Conservation (phyloP, 1,140 invertebrate species). For the Heliconius eleuchia region DNA sequence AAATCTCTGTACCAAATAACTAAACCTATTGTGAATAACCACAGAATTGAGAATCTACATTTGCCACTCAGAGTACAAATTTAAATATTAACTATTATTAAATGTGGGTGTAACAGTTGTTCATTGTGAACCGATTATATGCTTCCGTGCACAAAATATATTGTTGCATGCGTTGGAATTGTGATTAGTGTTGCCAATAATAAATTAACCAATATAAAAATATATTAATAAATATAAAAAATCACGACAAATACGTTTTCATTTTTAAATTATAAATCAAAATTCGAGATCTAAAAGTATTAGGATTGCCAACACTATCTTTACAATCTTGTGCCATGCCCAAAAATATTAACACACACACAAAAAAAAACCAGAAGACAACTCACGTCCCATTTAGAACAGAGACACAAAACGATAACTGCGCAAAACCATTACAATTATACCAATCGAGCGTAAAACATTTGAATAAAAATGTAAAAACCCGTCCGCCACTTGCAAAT, state of each 20-base stretch:
- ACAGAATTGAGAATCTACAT: slow-evolving; percentile 17
- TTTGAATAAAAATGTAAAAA: slow-evolving; percentile 10
- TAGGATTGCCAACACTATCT: slow-evolving; percentile 7
- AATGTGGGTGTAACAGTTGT: slow-evolving; percentile 29
- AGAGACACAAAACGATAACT: slow-evolving; percentile 20
- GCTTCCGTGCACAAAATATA: slow-evolving; percentile 28
- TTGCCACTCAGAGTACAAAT: slow-evolving; percentile 32
- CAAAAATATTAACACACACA: neutral
- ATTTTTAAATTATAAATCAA: neutral
- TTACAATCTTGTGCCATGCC: neutral
- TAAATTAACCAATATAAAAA: neutral
- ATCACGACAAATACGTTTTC: no score
- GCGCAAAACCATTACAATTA: slow-evolving; percentile 20
- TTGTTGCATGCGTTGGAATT: slow-evolving; percentile 35
- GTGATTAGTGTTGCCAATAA: slow-evolving; percentile 5
- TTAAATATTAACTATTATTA: slow-evolving; percentile 17
- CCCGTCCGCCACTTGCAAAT: slow-evolving; percentile 18
- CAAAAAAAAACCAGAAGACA: neutral
- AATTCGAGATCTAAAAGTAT: neutral
- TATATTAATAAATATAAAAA: neutral
- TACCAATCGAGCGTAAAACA: slow-evolving; percentile 13
- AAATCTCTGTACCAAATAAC: neutral
- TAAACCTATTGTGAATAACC: neutral
- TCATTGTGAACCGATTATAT: slow-evolving; percentile 24
- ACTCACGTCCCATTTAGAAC: slow-evolving; percentile 44